Base-by-base conservation (phyloP, 2,888 invertebrate species). In the Hydroisotoma schaefferi region DNA sequence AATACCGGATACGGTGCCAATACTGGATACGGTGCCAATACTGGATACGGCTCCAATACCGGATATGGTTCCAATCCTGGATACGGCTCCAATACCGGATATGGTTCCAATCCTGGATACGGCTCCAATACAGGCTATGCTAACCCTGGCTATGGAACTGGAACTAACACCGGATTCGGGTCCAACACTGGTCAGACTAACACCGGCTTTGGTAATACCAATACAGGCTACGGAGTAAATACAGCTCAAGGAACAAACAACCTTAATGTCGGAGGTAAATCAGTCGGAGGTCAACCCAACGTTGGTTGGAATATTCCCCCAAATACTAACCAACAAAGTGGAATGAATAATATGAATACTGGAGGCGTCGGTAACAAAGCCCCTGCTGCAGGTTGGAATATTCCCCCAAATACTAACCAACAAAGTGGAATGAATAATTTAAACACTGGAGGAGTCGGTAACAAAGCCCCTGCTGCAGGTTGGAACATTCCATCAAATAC, bases 231-330 rank as follows among this genome's bases (percentile, higher is more conserved):
- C 12, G 18, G 6, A 12, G 18, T 18, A 20, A 46, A 46, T 25
- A 46, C 46, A 12, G 46, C 5, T 8, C 4, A 2, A 15, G 33
- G 37, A 4, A n/a, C 26, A 23, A 67, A 67, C 46, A 67, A 67
- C 48, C 38, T 67, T 3, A 20, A 63, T 33, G 43, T 47, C 25
- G 66, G 63, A 23, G 33, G 61, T 20, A 55, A 47, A 1, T 57
- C 43, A 1, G 37, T 38, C 20, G 61, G 58, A 2, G 55, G 56
- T 22, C 56, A 56, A 0, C 52, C 64, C 10, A 65, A 65, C 55
- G 51, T 61, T 20, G 68, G 64, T 10, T 64, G 63, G 66, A 67
- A 64, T 38, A 64, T 67, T 26, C 66, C 62, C 10, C 56, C 63
- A 40, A 59, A 57, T 10, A 53, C 59, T 18, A 55, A n/a, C n/a